phyloP scores from a whole-genome alignment of 2,797 vertebrate genomes.

The Myotis planiceps region DNA sequence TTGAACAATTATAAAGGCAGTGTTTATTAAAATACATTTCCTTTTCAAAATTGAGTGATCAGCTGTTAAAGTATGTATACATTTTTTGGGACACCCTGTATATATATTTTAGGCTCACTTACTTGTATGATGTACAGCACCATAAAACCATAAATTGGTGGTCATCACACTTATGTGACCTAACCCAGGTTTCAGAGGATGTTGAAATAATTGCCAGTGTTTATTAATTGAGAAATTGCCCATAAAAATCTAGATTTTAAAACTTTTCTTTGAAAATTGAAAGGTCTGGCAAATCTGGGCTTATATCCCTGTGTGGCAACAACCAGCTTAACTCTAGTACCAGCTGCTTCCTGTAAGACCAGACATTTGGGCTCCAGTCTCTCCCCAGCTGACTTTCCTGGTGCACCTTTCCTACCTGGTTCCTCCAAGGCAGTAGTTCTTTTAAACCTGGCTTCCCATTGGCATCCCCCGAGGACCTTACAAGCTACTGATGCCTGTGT shows the following conservation, averaged over 20 bases:
- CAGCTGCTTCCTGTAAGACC: background rate
- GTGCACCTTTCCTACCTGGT: background rate
- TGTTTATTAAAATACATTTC: background rate
- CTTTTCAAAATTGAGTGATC: background rate
- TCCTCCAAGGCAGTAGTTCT: background rate
- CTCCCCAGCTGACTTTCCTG: background rate
- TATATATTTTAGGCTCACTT: background rate
- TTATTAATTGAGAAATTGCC: slow-evolving; percentile 29
- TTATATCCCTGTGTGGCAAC: background rate
- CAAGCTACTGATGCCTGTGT: background rate
- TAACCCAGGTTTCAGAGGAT: background rate
- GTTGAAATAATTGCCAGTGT: slow-evolving; percentile 5
- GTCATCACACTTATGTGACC: background rate
- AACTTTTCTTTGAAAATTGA: background rate
- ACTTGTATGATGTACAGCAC: slow-evolving; percentile 36
- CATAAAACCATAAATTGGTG: background rate
- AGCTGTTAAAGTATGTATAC: background rate
- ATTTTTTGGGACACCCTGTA: background rate
- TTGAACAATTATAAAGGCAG: background rate
- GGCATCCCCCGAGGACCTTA: background rate
- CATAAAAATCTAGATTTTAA: background rate
- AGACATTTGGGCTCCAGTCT: background rate
- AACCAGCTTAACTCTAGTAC: background rate
- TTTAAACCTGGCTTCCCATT: background rate
- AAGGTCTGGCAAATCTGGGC: background rate